Evolutionary conservation across 2,797 vertebrate genomes (phyloP).

Genomic region (Etheostoma nigrum): DNA sequence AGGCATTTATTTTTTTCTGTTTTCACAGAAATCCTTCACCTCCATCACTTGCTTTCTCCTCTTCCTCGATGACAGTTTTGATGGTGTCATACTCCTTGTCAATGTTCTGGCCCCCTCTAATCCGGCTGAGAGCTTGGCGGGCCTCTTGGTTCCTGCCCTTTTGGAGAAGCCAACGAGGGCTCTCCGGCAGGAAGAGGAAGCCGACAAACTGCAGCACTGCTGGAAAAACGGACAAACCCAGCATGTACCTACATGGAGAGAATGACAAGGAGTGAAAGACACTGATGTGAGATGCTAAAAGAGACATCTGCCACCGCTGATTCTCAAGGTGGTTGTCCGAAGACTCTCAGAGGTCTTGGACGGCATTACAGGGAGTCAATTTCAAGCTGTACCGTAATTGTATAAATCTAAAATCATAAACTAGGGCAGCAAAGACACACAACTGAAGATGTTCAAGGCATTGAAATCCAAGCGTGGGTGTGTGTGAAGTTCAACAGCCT

Average conservation of each 20-base stretch:
- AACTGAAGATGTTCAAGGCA: neutral
- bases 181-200: constrained; percentile 96
- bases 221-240: constrained; percentile 92
- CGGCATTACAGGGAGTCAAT: too few species aligned
- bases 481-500: too few species aligned
- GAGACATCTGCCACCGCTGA: neutral
- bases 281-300: too few species aligned
- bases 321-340: neutral
- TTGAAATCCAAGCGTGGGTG: too few species aligned
- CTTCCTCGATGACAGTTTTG: constrained; percentile 91
- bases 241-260: constrained; percentile 89
- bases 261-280: neutral
- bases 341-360: neutral
- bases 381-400: neutral
- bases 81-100: constrained; percentile 93
- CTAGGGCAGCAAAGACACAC: neutral
- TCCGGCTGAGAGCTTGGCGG: constrained; percentile 87
- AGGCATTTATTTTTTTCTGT: neutral
- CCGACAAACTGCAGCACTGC: constrained; percentile 93
- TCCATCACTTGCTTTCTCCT: constrained; percentile 86
- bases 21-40: constrained; percentile 72
- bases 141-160: constrained; percentile 91
- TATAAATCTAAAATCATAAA: neutral
- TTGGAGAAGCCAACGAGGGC: constrained; percentile 97
- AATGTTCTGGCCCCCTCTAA: constrained; percentile 88